Percentiles rank a stretch among this genome's conserved stretches.
These are phyloP conservation scores for Scophthalmus maximus DNA, from an alignment of 2,113 vertebrate species.

Conservation along the genomic window DNA sequence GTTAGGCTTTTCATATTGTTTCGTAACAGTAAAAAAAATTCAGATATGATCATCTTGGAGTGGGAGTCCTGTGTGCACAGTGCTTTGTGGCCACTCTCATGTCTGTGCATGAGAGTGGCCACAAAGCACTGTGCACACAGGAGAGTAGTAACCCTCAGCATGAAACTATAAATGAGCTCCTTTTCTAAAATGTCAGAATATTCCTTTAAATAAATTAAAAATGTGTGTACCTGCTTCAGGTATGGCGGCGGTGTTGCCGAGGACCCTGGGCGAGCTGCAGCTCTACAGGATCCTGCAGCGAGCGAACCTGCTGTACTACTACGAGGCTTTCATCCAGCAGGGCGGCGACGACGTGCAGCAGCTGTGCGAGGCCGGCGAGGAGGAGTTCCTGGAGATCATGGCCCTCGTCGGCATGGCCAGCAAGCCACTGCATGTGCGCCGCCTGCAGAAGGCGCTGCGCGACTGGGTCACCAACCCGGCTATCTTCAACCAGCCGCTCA, in stretches of 20 bases:
- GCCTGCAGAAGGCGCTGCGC: conserved; percentile 95
- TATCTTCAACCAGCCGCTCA: conserved; percentile 97
- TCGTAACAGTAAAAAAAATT: too few relatives aligned
- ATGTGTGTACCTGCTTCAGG: conserved; percentile 73
- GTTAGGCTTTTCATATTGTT: not conserved
- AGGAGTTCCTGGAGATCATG: conserved; percentile 99
- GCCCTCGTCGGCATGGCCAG: conserved; percentile 98
- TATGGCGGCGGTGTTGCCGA: conserved; percentile 95
- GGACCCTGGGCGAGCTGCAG: conserved; percentile 98
- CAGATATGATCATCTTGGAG: too few relatives aligned
- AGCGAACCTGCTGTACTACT: conserved; percentile 96
- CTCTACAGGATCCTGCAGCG: conserved; percentile 96
- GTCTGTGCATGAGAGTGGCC: too few relatives aligned
- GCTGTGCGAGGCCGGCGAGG: conserved; percentile 97
- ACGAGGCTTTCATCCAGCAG: conserved; percentile 98
- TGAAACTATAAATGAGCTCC: too few relatives aligned
- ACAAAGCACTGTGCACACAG: too few relatives aligned
- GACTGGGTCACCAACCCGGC: conserved; percentile 99
- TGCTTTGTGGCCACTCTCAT: too few relatives aligned
- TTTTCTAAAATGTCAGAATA: too few relatives aligned
- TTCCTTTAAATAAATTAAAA: too few relatives aligned
- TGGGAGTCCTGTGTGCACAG: too few relatives aligned
- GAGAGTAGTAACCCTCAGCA: too few relatives aligned
- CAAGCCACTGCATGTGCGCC: conserved; percentile 95
- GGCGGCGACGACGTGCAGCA: conserved; percentile 98